Percentiles rank a stretch among this genome's conserved stretches.
phyloP scores from a whole-genome alignment of 2,888 invertebrate genomes.

The Linnaemya vulpina region DNA sequence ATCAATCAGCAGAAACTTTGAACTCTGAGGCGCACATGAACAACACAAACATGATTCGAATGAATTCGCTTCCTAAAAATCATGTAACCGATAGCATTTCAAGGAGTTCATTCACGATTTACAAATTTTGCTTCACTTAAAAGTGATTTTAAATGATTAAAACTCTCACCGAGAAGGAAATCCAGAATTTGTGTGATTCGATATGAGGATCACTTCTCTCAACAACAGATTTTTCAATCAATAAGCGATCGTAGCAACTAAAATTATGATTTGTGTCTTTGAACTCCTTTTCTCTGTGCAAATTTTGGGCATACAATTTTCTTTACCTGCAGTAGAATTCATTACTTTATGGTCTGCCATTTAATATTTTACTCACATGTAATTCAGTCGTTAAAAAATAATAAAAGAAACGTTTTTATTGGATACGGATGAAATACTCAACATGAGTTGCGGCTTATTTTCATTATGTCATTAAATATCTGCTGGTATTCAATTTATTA shows the following conservation, averaged over 20 bases:
- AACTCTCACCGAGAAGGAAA: too few relatives aligned
- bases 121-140: neutral
- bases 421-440: neutral
- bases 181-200: too few relatives aligned
- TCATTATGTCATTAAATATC: neutral
- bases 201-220: too few relatives aligned
- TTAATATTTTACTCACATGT: neutral
- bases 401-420: neutral
- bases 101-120: neutral
- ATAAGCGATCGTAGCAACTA: too few relatives aligned
- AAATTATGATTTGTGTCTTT: too few relatives aligned
- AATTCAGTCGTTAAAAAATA: neutral
- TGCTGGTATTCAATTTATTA: neutral
- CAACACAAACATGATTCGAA: neutral
- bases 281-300: too few relatives aligned
- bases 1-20: neutral
- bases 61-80: neutral
- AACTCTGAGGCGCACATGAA: neutral
- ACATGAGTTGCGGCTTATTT: neutral
- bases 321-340: neutral
- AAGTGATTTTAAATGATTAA: too few relatives aligned
- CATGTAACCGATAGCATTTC: neutral
- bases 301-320: too few relatives aligned
- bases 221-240: too few relatives aligned
- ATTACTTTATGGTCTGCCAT: neutral